These are phyloP conservation scores for Falco concolor DNA, from an alignment of 2,797 vertebrate genomes.

Conservation along the genomic window DNA sequence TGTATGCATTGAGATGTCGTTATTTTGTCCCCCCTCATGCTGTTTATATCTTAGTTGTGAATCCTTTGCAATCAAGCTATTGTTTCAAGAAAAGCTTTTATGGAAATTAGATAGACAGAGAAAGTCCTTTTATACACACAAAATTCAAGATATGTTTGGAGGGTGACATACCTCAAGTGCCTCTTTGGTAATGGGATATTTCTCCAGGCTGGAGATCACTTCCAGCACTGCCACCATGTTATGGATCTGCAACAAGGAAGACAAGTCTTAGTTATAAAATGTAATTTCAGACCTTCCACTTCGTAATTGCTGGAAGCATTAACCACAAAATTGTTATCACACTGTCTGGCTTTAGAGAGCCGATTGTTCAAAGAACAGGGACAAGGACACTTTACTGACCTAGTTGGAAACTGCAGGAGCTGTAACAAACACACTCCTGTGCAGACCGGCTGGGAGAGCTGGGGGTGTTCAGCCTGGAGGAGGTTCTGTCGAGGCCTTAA, in stretches of 20 bases:
- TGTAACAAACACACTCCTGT: neutral
- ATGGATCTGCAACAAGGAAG: slow-evolving; percentile 82
- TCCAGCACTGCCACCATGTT: slow-evolving; percentile 95
- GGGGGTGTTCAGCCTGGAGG: no score
- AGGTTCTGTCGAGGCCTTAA: no score
- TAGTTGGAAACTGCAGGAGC: slow-evolving; percentile 27
- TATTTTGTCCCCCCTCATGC: no score
- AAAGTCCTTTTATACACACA: neutral
- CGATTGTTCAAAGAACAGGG: slow-evolving; percentile 23
- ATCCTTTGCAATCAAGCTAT: neutral
- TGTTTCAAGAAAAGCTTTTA: neutral
- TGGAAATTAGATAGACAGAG: neutral
- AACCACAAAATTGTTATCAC: slow-evolving; percentile 31
- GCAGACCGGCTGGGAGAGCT: no score
- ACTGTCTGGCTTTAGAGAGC: slow-evolving; percentile 51
- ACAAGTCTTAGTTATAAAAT: slow-evolving; percentile 32
- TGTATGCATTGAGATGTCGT: neutral
- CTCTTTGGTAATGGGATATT: slow-evolving; percentile 97
- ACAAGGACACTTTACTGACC: slow-evolving; percentile 48
- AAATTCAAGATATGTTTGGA: neutral
- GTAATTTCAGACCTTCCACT: slow-evolving; percentile 17
- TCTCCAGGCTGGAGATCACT: slow-evolving; percentile 95
- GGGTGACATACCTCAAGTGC: slow-evolving; percentile 85
- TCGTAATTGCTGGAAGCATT: slow-evolving; percentile 47
- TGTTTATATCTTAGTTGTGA: slow-evolving; percentile 5